These are phyloP conservation scores for Electrophaes corylata DNA, from an alignment of 2,888 invertebrate species.

Conservation along the genomic window DNA sequence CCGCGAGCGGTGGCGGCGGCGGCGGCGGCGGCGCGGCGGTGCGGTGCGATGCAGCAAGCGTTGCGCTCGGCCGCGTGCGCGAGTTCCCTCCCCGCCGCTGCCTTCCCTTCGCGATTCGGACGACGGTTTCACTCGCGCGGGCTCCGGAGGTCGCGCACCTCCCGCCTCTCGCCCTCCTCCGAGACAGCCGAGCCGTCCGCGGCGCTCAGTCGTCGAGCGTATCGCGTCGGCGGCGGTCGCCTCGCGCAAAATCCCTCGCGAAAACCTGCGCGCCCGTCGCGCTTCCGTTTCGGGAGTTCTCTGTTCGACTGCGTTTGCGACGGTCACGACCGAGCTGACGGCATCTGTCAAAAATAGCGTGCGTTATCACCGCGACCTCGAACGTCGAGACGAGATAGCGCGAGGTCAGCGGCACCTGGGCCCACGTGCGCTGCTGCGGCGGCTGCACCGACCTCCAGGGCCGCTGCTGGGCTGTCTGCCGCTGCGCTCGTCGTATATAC, in stretches of 20 bases:
- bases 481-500: constrained; percentile 28
- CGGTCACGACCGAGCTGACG: constrained; percentile 69
- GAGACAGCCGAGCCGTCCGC: constrained; percentile 53
- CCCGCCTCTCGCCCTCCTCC: constrained; percentile 67
- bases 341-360: constrained; percentile 74
- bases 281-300: constrained; percentile 66
- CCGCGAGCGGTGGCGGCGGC: constrained; percentile 50
- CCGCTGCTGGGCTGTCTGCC: constrained; percentile 51
- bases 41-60: constrained; percentile 64
- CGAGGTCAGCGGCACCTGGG: constrained; percentile 81
- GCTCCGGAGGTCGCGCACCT: constrained; percentile 76
- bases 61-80: constrained; percentile 79
- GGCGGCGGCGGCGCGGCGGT: too few species aligned
- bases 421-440: constrained; percentile 68
- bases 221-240: constrained; percentile 74
- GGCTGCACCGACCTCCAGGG: constrained; percentile 54
- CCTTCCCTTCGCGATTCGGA: constrained; percentile 62
- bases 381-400: constrained; percentile 78
- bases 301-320: constrained; percentile 71
- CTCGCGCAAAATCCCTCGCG: constrained; percentile 37
- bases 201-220: constrained; percentile 76
- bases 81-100: constrained; percentile 47
- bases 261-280: constrained; percentile 45
- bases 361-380: constrained; percentile 82
- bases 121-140: constrained; percentile 71